Evolutionary conservation across 2,113 vertebrate species (phyloP).

Genomic region (Cercopithecus mona): DNA sequence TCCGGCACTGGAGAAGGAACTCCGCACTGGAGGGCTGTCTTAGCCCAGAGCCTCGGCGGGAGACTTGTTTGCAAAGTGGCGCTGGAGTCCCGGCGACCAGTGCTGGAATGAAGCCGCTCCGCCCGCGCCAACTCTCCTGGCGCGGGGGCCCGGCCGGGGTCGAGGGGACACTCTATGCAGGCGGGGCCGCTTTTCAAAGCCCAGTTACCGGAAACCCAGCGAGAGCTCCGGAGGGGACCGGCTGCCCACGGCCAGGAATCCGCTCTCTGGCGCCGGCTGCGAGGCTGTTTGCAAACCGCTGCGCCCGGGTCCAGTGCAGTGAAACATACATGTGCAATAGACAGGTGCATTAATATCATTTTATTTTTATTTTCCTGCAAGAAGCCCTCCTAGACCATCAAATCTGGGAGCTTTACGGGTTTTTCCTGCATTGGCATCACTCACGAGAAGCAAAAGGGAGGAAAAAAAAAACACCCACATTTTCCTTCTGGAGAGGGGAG

Average conservation of each 20-base stretch:
- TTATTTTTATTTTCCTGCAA: constrained; percentile 58
- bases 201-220: constrained; percentile 63
- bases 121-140: constrained; percentile 50
- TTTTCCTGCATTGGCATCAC: constrained; percentile 61
- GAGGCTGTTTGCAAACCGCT: constrained; percentile 36
- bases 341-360: constrained; percentile 73
- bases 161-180: constrained; percentile 41
- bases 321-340: constrained; percentile 46
- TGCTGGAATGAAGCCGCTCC: constrained; percentile 72
- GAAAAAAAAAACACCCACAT: constrained; percentile 51
- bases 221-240: constrained; percentile 2
- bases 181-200: constrained; percentile 44
- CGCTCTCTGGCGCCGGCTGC: background rate
- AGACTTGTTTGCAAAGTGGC: constrained; percentile 74
- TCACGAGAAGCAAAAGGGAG: constrained; percentile 67
- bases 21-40: background rate
- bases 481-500: constrained; percentile 69
- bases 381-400: constrained; percentile 16
- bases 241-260: constrained; percentile 31
- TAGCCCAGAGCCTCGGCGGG: background rate
- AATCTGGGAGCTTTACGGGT: constrained; percentile 35
- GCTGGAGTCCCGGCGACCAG: constrained; percentile 54
- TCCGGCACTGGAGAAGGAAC: background rate
- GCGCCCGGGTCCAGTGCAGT: background rate
- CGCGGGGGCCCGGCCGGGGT: constrained; percentile 17